These are phyloP conservation scores for Ceratotherium simum DNA, from an alignment of 2,113 vertebrate genomes.

Conservation along the genomic window DNA sequence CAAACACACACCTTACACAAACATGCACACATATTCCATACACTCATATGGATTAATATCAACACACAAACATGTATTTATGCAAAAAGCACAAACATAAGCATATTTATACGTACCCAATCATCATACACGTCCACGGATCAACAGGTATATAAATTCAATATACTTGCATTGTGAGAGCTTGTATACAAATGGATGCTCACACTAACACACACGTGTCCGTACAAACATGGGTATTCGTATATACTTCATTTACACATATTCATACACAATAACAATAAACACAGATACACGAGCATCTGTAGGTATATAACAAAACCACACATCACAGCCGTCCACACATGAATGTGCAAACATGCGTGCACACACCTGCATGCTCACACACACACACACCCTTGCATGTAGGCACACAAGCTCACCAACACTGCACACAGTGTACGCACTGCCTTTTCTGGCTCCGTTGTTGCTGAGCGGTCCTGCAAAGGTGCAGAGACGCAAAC, in stretches of 20 bases:
- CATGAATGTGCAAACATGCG: neutral
- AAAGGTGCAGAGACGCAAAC: slow-evolving; percentile 18
- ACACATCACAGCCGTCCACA: neutral
- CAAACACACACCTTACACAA: neutral
- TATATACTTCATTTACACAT: neutral
- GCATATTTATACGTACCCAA: neutral
- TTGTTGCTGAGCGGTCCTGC: neutral
- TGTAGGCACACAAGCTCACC: neutral
- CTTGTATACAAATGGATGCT: neutral
- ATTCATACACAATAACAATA: neutral
- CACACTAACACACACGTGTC: neutral
- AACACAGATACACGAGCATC: neutral
- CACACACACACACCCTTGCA: neutral
- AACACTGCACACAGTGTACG: accelerated
- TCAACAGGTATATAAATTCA: neutral
- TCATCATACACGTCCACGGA: neutral
- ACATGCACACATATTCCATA: neutral
- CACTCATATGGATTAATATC: neutral
- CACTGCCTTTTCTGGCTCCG: neutral
- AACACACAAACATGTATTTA: neutral
- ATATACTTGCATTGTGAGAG: neutral
- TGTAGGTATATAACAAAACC: neutral
- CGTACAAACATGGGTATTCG: neutral
- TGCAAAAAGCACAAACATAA: neutral
- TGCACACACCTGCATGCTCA: neutral